Evolutionary conservation across 2,797 vertebrate genomes (phyloP), one percentile per base, ranked within the genome.

Genomic region (Distichodus sexfasciatus): DNA sequence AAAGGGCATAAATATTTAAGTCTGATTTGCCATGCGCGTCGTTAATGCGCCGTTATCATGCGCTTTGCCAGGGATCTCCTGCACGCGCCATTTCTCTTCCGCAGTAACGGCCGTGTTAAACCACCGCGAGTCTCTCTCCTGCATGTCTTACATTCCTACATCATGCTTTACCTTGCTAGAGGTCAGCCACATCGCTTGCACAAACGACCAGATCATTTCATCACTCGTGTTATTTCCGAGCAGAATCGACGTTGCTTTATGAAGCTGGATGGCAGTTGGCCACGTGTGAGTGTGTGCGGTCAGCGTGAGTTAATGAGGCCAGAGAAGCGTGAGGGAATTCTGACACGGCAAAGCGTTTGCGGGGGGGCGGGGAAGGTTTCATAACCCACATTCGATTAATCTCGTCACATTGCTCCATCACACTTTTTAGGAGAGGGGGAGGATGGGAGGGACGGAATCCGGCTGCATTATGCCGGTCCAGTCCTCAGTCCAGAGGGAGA

Each of bases 1-100:
- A 62, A 62, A 53, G 43, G 50, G 58, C 54, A 62, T 70, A 71
- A 71, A 71, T 66, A 74, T 77, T 74, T 74, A 55, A 44, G 63
- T 67, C 33, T 64, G 41, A 36, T 65, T 71, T 71, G 40, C 26
- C 33, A 54, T 50, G 43, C 54, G 47, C 24, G 17, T 14, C 50
- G 53, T 23, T 75, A 68, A 71, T 71, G 36, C 19, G 12, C 38
- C 4, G 26, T 58, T 63, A 35, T 44, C 24, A 28, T 46, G 36
- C 8, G 24, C 6, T 44, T 60, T 8, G 24, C 21, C 31, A 14
- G 17, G 9, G n/a, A 33, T 50, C 28, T 41, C 9, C 12, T n/a
- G n/a, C 29, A 58, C 2, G 3, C 43, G 46, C 6, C 0, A 3
- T 61, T 71, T 31, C 19, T 24, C 24, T 33, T 10, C 41, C 0